These are phyloP conservation scores for Melitaea cinxia DNA, from an alignment of 1,140 invertebrate genomes.

Conservation along the genomic window DNA sequence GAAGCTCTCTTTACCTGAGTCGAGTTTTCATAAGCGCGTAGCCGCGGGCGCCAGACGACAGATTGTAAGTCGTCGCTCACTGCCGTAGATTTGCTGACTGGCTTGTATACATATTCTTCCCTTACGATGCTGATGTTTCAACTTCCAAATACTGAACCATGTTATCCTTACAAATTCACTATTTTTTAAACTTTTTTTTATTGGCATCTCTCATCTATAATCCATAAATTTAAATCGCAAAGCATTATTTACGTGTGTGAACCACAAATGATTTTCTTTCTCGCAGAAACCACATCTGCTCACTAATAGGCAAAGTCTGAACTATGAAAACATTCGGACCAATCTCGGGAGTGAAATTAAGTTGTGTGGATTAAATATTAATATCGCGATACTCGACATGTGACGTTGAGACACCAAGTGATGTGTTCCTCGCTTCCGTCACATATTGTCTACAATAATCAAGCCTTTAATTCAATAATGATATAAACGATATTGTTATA, in stretches of 20 bases:
- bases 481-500: no score
- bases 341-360: slow-evolving; percentile 49
- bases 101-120: slow-evolving; percentile 64
- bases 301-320: slow-evolving; percentile 35
- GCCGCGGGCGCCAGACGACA: slow-evolving; percentile 62
- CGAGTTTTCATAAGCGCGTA: slow-evolving; percentile 69
- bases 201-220: neutral
- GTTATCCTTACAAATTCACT: slow-evolving; percentile 14
- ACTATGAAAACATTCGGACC: slow-evolving; percentile 44
- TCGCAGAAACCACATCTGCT: slow-evolving; percentile 28
- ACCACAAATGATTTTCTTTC: slow-evolving; percentile 28
- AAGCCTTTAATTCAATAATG: slow-evolving; percentile 33
- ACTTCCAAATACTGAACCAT: slow-evolving; percentile 30
- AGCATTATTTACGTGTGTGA: slow-evolving; percentile 28
- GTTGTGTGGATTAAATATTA: slow-evolving; percentile 57
- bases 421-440: slow-evolving; percentile 36
- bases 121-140: slow-evolving; percentile 54
- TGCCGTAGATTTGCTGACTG: slow-evolving; percentile 66
- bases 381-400: slow-evolving; percentile 46
- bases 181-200: slow-evolving; percentile 3
- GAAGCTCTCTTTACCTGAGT: slow-evolving; percentile 64
- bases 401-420: slow-evolving; percentile 39
- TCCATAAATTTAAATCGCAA: neutral
- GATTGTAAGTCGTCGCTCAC: slow-evolving; percentile 62
- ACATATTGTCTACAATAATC: slow-evolving; percentile 48